phyloP scores from a whole-genome alignment of 2,113 vertebrate species.

The Promerops cafer region DNA sequence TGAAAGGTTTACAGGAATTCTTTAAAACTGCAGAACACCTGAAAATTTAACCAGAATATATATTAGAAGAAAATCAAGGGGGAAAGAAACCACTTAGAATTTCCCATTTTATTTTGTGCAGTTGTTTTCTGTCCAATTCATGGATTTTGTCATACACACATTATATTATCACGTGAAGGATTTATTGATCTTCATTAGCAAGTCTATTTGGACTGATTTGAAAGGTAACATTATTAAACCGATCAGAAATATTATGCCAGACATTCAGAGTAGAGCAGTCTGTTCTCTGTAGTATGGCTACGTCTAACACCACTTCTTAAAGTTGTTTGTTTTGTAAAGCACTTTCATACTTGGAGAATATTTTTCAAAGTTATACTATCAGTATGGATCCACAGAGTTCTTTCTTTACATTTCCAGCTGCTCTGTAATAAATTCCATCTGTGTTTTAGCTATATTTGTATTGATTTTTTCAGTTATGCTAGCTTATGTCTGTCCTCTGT shows the following conservation, averaged over 20 bases:
- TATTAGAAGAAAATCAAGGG: neutral
- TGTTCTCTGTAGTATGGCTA: neutral
- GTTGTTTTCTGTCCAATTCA: neutral
- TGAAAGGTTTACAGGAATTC: neutral
- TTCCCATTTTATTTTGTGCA: neutral
- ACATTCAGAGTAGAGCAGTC: neutral
- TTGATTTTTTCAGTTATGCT: slow-evolving; percentile 21
- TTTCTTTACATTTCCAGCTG: neutral
- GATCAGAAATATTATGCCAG: neutral
- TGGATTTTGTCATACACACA: neutral
- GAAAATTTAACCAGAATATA: neutral
- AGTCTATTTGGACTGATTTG: neutral
- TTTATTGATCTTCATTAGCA: neutral
- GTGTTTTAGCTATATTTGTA: neutral
- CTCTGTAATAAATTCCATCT: neutral
- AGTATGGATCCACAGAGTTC: neutral
- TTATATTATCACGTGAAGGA: neutral
- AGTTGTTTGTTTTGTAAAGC: neutral
- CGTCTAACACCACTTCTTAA: neutral
- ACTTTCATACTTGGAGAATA: neutral
- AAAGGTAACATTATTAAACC: neutral
- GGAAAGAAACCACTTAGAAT: neutral
- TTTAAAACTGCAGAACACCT: neutral
- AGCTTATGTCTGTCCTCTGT: slow-evolving; percentile 10
- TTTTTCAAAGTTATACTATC: neutral